Base-by-base conservation (phyloP, 2,888 invertebrate genomes). In the Hirtodrosophila duncani region DNA sequence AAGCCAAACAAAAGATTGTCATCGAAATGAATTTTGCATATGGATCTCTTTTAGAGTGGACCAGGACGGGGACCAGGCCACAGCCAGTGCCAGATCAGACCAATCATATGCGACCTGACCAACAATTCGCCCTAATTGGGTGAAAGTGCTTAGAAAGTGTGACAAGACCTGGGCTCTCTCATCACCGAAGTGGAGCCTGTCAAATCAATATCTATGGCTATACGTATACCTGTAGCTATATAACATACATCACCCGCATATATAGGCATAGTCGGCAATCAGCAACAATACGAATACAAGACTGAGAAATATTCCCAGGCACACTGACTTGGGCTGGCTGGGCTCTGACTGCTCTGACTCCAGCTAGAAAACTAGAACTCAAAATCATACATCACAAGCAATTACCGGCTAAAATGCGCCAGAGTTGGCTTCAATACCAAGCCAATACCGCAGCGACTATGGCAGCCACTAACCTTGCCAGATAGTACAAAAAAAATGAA, bases 331-430 rank as follows among this genome's bases (percentile, higher is more conserved):
- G n/a, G n/a, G n/a, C n/a, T n/a, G n/a, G n/a, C n/a, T n/a, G n/a
- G n/a, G n/a, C n/a, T n/a, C n/a, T n/a, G n/a, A n/a, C n/a, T n/a
- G n/a, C n/a, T n/a, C n/a, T n/a, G n/a, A n/a, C n/a, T n/a, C n/a
- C n/a, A n/a, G n/a, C n/a, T n/a, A 81, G 57, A 55, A 81, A 77
- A 77, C 75, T 77, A 77, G 75, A 77, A 77, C 75, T 77, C 60
- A 78, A 81, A 77, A 77, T 77, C 75, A 77, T 77, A 77, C 75
- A 77, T 77, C 81, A 77, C 75, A 77, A 74, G 75, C 75, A 77
- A 77, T 77, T 77, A 77, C 81, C 67, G 75, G 59, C 79, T 78
- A 77, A 74, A 74, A 80, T 74, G 78, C 72, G 64, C 62, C 64
- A 57, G 75, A 67, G 68, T 72, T 41, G 65, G 74, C 74, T 49